Conservation (phyloP, 1,140 invertebrate genomes). For the Trachymyrmex cornetzi region DNA sequence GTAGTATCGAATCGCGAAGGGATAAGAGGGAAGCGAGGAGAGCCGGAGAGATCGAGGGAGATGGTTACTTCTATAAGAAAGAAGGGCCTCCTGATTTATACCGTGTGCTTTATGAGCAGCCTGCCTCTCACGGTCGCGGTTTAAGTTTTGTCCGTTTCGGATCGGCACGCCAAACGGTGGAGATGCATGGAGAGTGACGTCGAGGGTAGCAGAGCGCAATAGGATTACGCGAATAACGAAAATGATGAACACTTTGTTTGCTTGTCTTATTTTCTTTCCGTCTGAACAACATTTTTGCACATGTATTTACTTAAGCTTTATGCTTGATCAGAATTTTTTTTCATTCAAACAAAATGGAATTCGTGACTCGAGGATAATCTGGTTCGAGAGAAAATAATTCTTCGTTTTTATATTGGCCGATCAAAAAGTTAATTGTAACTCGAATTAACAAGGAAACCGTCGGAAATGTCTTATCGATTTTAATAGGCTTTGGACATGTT, state of each 20-base stretch:
- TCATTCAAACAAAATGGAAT: constrained; percentile 5
- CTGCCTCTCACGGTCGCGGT: constrained; percentile 70
- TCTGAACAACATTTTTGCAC: background rate
- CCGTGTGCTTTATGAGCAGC: constrained; percentile 81
- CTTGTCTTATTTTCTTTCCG: background rate
- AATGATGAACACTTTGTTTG: constrained; percentile 28
- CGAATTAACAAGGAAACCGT: background rate
- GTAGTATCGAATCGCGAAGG: constrained; percentile 72
- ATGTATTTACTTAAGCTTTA: background rate
- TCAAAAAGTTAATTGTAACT: background rate
- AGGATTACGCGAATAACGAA: constrained; percentile 37
- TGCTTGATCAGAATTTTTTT: background rate
- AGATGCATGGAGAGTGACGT: constrained; percentile 25
- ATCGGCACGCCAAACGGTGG: constrained; percentile 56
- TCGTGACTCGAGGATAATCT: background rate
- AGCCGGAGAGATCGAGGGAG: constrained; percentile 70
- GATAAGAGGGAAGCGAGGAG: constrained; percentile 40
- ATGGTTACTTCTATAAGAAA: constrained; percentile 73
- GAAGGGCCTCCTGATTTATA: constrained; percentile 80
- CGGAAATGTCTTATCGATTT: too few relatives aligned
- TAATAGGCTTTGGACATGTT: too few relatives aligned
- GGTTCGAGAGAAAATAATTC: background rate
- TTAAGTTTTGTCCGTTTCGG: constrained; percentile 77
- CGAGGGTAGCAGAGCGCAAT: constrained; percentile 36
- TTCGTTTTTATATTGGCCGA: background rate